phyloP scores from a whole-genome alignment of 1,140 invertebrate species.

The Cydia strobilella region DNA sequence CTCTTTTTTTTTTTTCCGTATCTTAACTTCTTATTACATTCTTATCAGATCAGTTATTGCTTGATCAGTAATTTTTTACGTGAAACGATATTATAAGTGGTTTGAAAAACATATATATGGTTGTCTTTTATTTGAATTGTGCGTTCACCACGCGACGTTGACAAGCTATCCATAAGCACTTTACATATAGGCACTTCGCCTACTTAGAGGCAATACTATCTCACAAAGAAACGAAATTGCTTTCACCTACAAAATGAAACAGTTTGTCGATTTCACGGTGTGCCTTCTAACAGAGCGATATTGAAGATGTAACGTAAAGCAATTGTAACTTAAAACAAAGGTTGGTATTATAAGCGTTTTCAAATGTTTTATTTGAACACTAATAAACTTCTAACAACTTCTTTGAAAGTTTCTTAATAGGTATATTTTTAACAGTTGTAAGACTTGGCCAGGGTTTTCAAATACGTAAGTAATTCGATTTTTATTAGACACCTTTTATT shows the following conservation, averaged over 20 bases:
- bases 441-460: not conserved
- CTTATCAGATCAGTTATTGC: not conserved
- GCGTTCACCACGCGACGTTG: not conserved
- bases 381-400: not conserved
- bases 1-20: not conserved
- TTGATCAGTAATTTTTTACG: no score
- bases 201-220: conserved; percentile 62
- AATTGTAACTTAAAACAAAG: not conserved
- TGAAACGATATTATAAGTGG: conserved; percentile 22
- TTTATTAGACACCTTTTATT: not conserved
- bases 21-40: not conserved
- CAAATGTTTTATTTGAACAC: not conserved
- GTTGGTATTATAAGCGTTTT: not conserved
- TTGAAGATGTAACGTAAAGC: conserved; percentile 44
- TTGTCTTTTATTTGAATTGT: not conserved
- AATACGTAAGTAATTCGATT: not conserved
- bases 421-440: not conserved
- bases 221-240: conserved; percentile 66
- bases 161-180: conserved; percentile 37
- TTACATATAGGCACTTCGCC: conserved; percentile 49
- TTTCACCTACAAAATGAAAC: conserved; percentile 64
- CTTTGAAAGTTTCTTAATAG: not conserved
- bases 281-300: conserved; percentile 56
- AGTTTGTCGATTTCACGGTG: conserved; percentile 59
- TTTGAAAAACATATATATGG: not conserved